Percentiles rank a stretch among this genome's conserved stretches.
Evolutionary conservation across 2,888 invertebrate species (phyloP).

Genomic region (Brachycybe producta): DNA sequence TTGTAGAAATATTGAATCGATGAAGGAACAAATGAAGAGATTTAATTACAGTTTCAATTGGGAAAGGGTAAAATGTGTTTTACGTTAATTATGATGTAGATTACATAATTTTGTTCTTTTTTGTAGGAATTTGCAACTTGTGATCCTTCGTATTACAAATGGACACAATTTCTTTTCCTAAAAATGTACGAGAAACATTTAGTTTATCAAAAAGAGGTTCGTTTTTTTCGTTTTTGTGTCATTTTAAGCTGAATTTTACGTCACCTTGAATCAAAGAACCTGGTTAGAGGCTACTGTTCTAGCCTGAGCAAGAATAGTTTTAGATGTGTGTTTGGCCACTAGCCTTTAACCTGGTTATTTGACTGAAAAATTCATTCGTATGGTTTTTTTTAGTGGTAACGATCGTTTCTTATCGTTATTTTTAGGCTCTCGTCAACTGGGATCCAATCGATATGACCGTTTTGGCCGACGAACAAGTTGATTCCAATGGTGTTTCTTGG

Average conservation of each 20-base stretch:
- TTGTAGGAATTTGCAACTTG: constrained; percentile 68
- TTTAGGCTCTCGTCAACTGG: constrained; percentile 83
- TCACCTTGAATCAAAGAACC: too few relatives aligned
- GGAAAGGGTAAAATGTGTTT: constrained; percentile 44
- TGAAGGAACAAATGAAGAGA: constrained; percentile 62
- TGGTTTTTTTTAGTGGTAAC: too few relatives aligned
- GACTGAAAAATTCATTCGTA: too few relatives aligned
- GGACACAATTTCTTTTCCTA: constrained; percentile 92
- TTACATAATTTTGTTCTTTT: neutral
- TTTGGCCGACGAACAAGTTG: constrained; percentile 94
- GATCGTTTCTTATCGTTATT: neutral
- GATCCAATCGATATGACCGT: constrained; percentile 97
- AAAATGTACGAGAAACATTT: constrained; percentile 71
- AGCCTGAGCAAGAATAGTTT: too few relatives aligned
- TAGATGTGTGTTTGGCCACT: too few relatives aligned
- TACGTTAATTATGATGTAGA: neutral
- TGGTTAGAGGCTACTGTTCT: too few relatives aligned
- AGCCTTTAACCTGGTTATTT: too few relatives aligned
- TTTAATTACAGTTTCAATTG: constrained; percentile 86
- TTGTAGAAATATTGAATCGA: constrained; percentile 56
- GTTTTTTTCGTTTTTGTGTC: constrained; percentile 17
- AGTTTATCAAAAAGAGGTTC: constrained; percentile 69
- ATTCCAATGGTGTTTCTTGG: constrained; percentile 82
- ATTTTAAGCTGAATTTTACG: constrained; percentile 4
- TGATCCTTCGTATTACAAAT: constrained; percentile 70